Conservation (phyloP, 2,888 invertebrate genomes). For the Ectemnius cavifrons region DNA sequence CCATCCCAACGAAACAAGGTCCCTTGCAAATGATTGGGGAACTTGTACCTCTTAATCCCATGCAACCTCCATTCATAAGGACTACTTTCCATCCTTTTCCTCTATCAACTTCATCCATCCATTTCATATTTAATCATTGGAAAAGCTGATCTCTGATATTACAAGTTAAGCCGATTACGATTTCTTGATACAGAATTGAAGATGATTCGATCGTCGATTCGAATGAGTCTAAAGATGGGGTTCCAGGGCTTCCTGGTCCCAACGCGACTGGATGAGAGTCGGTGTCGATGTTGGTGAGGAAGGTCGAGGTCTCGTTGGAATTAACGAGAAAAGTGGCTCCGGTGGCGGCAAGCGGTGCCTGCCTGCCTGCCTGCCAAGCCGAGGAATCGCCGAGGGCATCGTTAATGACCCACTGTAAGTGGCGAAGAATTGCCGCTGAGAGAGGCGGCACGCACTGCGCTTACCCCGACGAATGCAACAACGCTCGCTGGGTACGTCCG, state of each 20-base stretch:
- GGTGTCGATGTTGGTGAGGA: not conserved
- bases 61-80: not conserved
- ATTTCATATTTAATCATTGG: too few species aligned
- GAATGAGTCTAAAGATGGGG: too few species aligned
- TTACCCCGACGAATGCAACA: slow-evolving; percentile 52
- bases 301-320: slow-evolving; percentile 1
- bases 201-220: too few species aligned
- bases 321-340: slow-evolving; percentile 16
- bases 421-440: slow-evolving; percentile 50
- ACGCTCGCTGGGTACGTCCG: slow-evolving; percentile 48
- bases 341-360: slow-evolving; percentile 11
- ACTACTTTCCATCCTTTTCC: not conserved
- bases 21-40: not conserved
- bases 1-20: slow-evolving; percentile 28
- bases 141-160: too few species aligned
- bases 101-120: not conserved
- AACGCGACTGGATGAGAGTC: too few species aligned
- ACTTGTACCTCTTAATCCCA: not conserved
- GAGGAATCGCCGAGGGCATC: slow-evolving; percentile 51
- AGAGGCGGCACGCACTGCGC: slow-evolving; percentile 43
- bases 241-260: too few species aligned
- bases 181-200: too few species aligned
- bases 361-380: slow-evolving; percentile 5
- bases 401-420: slow-evolving; percentile 56
- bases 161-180: too few species aligned